Conservation (phyloP, 2,888 invertebrate genomes). For the Mythimna vitellina region DNA sequence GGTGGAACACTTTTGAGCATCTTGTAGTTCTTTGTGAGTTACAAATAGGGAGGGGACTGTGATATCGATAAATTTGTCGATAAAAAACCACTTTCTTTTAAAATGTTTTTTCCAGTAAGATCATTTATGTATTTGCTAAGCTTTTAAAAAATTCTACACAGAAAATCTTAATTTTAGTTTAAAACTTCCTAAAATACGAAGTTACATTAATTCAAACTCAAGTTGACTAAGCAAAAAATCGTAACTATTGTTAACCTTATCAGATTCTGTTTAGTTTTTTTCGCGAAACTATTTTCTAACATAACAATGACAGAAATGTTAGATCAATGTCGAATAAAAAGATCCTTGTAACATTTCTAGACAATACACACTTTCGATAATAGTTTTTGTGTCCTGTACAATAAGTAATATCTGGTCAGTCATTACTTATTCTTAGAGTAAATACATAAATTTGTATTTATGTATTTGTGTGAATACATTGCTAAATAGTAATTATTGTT, state of each 20-base stretch:
- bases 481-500: neutral
- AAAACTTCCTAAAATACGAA: neutral
- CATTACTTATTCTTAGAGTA: conserved; percentile 43
- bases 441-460: conserved; percentile 32
- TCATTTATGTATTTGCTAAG: neutral
- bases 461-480: conserved; percentile 2
- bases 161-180: neutral
- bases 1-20: conserved; percentile 80
- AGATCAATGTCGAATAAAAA: conserved; percentile 68
- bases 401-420: conserved; percentile 48
- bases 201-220: conserved; percentile 3
- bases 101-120: neutral
- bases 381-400: conserved; percentile 54
- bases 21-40: conserved; percentile 73
- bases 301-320: conserved; percentile 46
- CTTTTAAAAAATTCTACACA: neutral
- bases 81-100: neutral
- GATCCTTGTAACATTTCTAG: conserved; percentile 84
- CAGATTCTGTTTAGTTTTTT: conserved; percentile 52
- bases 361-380: conserved; percentile 78
- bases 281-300: conserved; percentile 50
- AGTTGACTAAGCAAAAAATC: conserved; percentile 17
- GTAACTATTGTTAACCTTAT: conserved; percentile 47
- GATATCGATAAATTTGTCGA: conserved; percentile 22
- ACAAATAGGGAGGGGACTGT: conserved; percentile 68